A percentile compares a stretch with the other conserved stretches of the same genome.
Conservation (phyloP, 2,113 vertebrate genomes). For the Eclectus roratus region DNA sequence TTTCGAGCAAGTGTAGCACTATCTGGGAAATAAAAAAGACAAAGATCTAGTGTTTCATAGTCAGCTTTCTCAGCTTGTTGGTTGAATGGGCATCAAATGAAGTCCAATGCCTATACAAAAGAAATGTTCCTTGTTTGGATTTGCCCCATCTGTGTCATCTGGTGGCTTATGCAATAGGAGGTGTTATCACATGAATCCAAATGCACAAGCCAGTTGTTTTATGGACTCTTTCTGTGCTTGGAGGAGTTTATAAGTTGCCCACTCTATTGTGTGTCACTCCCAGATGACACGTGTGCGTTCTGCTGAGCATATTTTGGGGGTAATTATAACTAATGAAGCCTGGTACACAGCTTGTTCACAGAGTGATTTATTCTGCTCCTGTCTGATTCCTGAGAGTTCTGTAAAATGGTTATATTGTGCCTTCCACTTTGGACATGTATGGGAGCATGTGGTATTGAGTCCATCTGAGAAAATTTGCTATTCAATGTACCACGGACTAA, state of each 20-base stretch:
- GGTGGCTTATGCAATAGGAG: slow-evolving; percentile 91
- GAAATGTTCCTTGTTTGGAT: slow-evolving; percentile 86
- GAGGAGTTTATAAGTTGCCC: slow-evolving; percentile 95
- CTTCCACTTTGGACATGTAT: slow-evolving; percentile 43
- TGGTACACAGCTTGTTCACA: slow-evolving; percentile 83
- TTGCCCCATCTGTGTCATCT: slow-evolving; percentile 97
- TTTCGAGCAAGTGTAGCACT: slow-evolving; percentile 69
- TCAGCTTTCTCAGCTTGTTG: slow-evolving; percentile 87
- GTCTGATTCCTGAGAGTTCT: slow-evolving; percentile 70
- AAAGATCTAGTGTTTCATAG: slow-evolving; percentile 75
- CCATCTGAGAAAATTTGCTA: slow-evolving; percentile 45
- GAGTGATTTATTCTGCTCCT: slow-evolving; percentile 83
- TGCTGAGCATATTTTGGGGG: slow-evolving; percentile 91
- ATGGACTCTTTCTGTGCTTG: slow-evolving; percentile 91
- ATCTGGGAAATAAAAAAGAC: slow-evolving; percentile 79
- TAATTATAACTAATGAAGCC: slow-evolving; percentile 97
- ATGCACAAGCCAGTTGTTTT: slow-evolving; percentile 91
- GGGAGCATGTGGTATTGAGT: slow-evolving; percentile 42
- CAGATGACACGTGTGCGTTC: slow-evolving; percentile 93
- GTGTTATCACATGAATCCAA: slow-evolving; percentile 87
- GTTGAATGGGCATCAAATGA: slow-evolving; percentile 89
- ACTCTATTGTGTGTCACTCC: slow-evolving; percentile 87
- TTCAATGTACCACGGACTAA: slow-evolving; percentile 38
- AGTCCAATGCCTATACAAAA: slow-evolving; percentile 86
- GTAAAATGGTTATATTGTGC: slow-evolving; percentile 65